Evolutionary conservation across 2,113 vertebrate species (phyloP), one percentile per base, ranked within the genome.

Genomic region (Ptilorrhoa leucosticta): DNA sequence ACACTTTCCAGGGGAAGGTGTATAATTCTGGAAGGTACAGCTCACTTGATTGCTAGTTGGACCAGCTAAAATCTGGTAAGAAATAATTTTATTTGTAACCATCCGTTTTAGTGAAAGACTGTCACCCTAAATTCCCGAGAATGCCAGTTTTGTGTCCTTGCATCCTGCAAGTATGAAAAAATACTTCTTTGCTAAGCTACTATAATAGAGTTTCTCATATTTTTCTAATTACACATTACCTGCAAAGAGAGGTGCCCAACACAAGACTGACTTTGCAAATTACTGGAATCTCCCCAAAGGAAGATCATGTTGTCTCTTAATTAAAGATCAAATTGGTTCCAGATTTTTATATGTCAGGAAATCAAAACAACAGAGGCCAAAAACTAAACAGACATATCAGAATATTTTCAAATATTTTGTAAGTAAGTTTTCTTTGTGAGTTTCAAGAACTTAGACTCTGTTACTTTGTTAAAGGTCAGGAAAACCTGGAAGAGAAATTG

Each of bases 141-240:
- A 88, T 90, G 96, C 95, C 95, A 97, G 95, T 97, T 97, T 96
- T 96, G 77, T 96, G 87, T 96, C 88, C 93, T 96, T 94, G 95
- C 92, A 89, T 92, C 87, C 86, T 97, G 71, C 93, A 97, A 95
- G 28, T 96, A 83, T 97, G 96, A 96, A 96, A 91, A 96, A 96
- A 93, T 94, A 84, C 53, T 97, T 92, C 94, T 78, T 97, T 93
- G 87, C 88, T 96, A 96, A 96, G 84, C 95, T 96, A 95, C 94
- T 96, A 93, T 96, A 83, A 93, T 97, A 94, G 88, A 94, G 69
- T 96, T 96, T 87, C 92, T 96, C 84, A 68, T 97, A 94, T 95
- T 96, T 94, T 95, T 94, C 94, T 96, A 89, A 93, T 93, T 87
- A 82, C 91, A 70, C 64, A 22, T 97, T 94, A 91, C 94, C 83